phyloP scores from a whole-genome alignment of 37 sponge, comb jelly and placozoan species.

The Beroe ovata region DNA sequence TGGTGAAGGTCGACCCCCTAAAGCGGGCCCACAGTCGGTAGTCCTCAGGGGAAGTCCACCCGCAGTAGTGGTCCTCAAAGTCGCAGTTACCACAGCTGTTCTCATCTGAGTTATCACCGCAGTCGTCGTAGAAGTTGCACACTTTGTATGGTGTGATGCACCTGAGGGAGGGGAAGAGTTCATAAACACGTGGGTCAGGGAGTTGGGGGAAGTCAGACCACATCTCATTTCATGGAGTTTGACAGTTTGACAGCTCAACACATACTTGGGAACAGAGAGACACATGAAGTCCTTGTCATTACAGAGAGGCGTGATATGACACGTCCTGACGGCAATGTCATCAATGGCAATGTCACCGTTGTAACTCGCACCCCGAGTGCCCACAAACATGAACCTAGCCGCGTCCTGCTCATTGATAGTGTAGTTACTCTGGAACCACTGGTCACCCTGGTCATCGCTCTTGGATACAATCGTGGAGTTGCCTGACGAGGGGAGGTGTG shows the following conservation, averaged over 20 bases:
- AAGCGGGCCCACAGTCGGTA: constrained; percentile 67
- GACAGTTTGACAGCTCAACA: too few species aligned
- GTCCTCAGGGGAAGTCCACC: constrained; percentile 66
- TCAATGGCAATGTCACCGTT: constrained; percentile 70
- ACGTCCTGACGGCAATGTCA: constrained; percentile 68
- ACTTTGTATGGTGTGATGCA: constrained; percentile 57
- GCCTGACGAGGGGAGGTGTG: constrained; percentile 28
- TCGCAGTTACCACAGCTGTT: constrained; percentile 59
- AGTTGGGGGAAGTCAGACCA: too few species aligned
- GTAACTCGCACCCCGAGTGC: constrained; percentile 58
- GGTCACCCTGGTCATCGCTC: constrained; percentile 59
- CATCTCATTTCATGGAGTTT: too few species aligned
- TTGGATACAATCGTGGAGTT: constrained; percentile 32
- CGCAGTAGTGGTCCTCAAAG: constrained; percentile 63
- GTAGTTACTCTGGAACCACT: constrained; percentile 42
- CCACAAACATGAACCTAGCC: constrained; percentile 67
- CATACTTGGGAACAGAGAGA: constrained; percentile 20
- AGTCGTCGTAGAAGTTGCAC: constrained; percentile 69
- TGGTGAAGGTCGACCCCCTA: constrained; percentile 56
- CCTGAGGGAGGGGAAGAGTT: neutral
- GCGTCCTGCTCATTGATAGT: constrained; percentile 38
- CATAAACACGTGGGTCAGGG: too few species aligned
- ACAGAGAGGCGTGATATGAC: constrained; percentile 54
- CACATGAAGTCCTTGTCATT: constrained; percentile 68
- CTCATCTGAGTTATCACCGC: constrained; percentile 66